These are phyloP conservation scores for Porphyrio hochstetteri DNA, from an alignment of 2,113 vertebrate genomes.

Conservation along the genomic window DNA sequence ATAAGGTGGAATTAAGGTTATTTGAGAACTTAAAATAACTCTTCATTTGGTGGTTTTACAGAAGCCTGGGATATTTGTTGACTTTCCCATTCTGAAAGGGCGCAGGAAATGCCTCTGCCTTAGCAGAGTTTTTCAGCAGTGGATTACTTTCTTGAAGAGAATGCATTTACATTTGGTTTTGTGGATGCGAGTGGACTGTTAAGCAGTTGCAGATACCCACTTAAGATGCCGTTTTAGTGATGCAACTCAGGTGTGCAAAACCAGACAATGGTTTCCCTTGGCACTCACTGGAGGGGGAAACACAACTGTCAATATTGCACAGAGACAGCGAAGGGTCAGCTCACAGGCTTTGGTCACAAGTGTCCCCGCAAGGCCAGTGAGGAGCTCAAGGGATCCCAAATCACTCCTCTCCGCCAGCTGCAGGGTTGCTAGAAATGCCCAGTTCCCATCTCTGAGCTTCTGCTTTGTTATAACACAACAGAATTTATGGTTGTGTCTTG, in stretches of 20 bases:
- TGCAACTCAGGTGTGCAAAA: neutral
- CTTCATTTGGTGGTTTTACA: neutral
- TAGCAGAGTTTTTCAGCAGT: neutral
- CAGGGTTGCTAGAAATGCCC: neutral
- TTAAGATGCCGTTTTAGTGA: neutral
- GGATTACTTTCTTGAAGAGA: neutral
- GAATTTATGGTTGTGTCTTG: neutral
- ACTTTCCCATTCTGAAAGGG: constrained; percentile 10
- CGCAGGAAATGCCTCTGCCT: neutral
- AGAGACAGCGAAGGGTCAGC: neutral
- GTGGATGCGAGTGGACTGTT: neutral
- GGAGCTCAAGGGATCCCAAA: neutral
- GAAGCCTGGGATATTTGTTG: neutral
- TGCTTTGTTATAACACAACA: neutral
- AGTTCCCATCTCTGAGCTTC: neutral
- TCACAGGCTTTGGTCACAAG: neutral
- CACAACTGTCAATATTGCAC: neutral
- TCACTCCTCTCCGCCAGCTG: neutral
- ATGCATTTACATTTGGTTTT: neutral
- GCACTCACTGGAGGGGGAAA: neutral
- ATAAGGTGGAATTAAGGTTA: constrained; percentile 21
- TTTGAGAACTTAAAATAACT: constrained; percentile 17
- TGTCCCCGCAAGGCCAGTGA: neutral
- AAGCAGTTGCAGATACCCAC: neutral
- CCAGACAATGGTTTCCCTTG: neutral